Percentiles rank a stretch among this genome's conserved stretches.
Evolutionary conservation across 2,888 invertebrate genomes (phyloP).

Genomic region (Actias luna): DNA sequence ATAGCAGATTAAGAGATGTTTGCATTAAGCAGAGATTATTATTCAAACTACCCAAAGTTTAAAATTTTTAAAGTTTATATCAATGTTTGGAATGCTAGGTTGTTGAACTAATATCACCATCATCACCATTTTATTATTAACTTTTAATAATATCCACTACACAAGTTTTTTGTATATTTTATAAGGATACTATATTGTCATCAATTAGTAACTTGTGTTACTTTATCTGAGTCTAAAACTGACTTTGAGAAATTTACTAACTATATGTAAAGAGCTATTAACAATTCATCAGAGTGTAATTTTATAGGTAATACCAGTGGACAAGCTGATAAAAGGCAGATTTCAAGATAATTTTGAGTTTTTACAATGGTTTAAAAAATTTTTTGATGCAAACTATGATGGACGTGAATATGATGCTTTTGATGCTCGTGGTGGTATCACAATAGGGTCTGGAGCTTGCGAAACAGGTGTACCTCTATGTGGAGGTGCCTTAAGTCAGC

Average conservation of each 20-base stretch:
- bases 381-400: conserved; percentile 99
- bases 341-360: conserved; percentile 99
- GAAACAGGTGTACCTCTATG: conserved; percentile 75
- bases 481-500: conserved; percentile 39
- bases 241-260: too few species aligned
- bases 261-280: neutral
- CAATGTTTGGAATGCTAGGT: too few species aligned
- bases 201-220: too few species aligned
- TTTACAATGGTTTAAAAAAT: conserved; percentile 99
- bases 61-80: neutral
- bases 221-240: too few species aligned
- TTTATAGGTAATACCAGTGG: conserved; percentile 98
- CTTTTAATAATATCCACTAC: too few species aligned
- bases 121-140: too few species aligned
- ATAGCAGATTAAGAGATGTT: too few species aligned
- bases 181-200: too few species aligned
- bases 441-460: conserved; percentile 87
- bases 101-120: too few species aligned
- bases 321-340: conserved; percentile 98
- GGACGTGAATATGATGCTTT: conserved; percentile 97
- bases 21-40: too few species aligned
- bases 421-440: conserved; percentile 91
- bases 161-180: too few species aligned
- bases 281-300: conserved; percentile 19
- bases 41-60: neutral